phyloP scores from a whole-genome alignment of 2,888 invertebrate genomes.

The Eumacrocentrus americanus region DNA sequence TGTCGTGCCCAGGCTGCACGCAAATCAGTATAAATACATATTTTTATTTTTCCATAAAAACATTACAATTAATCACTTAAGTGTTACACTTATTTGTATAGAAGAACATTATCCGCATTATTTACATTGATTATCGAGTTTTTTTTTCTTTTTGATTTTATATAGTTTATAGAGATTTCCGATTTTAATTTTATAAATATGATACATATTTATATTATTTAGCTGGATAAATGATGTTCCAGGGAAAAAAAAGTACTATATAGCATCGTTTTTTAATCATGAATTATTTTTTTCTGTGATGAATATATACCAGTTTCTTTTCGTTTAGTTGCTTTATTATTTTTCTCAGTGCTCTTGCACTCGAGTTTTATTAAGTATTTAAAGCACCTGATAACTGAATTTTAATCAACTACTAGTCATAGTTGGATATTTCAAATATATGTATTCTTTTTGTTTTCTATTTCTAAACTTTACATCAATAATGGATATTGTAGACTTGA shows the following conservation, averaged over 20 bases:
- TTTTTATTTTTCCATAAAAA: conserved; percentile 50
- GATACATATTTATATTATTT: conserved; percentile 44
- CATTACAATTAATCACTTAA: conserved; percentile 46
- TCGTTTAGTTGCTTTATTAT: no score
- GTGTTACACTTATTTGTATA: conserved; percentile 33
- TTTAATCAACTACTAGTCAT: conserved; percentile 8
- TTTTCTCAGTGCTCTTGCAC: no score
- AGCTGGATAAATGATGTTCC: background rate
- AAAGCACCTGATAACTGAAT: no score
- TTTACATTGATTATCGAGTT: conserved; percentile 30
- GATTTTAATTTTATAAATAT: conserved; percentile 38
- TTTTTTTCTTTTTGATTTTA: background rate
- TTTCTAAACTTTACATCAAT: conserved; percentile 1
- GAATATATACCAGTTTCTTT: no score
- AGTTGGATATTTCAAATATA: background rate
- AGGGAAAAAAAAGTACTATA: no score
- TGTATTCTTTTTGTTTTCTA: background rate
- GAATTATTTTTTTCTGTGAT: no score
- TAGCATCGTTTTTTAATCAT: no score
- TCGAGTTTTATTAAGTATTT: no score
- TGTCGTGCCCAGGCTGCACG: background rate
- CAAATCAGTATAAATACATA: conserved; percentile 41
- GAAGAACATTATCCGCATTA: conserved; percentile 41
- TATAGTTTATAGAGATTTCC: conserved; percentile 26
- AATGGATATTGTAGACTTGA: no score